Conservation (phyloP, 2,113 vertebrate species). For the Sebastes fasciatus region DNA sequence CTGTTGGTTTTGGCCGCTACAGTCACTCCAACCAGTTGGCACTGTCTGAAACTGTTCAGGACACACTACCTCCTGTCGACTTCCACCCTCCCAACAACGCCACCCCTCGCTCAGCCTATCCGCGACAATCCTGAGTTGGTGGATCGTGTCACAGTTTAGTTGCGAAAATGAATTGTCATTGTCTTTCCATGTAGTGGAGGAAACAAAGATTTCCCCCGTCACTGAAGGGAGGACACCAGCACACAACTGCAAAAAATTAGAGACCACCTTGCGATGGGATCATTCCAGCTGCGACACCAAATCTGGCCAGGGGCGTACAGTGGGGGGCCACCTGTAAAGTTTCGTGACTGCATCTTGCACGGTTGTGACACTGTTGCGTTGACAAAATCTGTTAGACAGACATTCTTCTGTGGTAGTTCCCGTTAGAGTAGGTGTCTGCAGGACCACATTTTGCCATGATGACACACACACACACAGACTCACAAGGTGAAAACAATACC, state of each 20-base stretch:
- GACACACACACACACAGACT: no score
- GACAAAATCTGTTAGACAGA: neutral
- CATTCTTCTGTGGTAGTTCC: no score
- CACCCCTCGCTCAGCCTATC: conserved; percentile 62
- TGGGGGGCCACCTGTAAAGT: neutral
- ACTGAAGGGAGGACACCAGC: neutral
- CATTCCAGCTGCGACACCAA: no score
- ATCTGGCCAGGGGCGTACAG: no score
- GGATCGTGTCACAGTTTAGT: conserved; percentile 31
- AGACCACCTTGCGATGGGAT: no score
- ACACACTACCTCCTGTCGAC: conserved; percentile 67
- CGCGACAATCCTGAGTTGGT: conserved; percentile 25
- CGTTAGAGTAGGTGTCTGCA: no score
- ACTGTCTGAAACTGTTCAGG: conserved; percentile 63
- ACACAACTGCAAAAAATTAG: neutral
- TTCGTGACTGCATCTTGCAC: neutral
- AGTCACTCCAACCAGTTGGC: conserved; percentile 67
- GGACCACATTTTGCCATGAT: no score
- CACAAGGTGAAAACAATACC: no score
- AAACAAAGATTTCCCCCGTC: neutral
- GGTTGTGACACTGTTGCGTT: neutral
- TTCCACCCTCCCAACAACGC: conserved; percentile 45
- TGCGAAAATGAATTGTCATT: conserved; percentile 4
- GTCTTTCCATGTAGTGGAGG: neutral
- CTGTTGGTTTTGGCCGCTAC: conserved; percentile 79